Conservation (phyloP, 2,888 invertebrate species). For the Trilocha varians region DNA sequence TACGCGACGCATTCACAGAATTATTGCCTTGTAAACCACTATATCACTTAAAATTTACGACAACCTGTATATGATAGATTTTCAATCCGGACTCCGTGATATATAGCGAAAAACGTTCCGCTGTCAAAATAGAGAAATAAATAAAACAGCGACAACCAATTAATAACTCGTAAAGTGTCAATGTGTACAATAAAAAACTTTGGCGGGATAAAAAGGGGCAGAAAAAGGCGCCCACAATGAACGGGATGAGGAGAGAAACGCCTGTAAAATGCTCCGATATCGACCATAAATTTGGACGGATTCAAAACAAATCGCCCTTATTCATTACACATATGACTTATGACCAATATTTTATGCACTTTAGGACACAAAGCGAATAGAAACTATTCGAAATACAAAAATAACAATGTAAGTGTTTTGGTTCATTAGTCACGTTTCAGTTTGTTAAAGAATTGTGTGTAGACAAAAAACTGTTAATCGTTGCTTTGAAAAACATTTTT, state of each 20-base stretch:
- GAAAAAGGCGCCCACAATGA: constrained; percentile 67
- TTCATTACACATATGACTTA: constrained; percentile 73
- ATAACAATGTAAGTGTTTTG: constrained; percentile 42
- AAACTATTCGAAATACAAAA: constrained; percentile 32
- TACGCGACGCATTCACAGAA: constrained; percentile 61
- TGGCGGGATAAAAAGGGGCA: constrained; percentile 53
- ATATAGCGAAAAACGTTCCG: constrained; percentile 63
- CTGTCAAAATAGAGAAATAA: constrained; percentile 73
- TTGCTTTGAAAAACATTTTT: constrained; percentile 21
- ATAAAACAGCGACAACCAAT: constrained; percentile 71
- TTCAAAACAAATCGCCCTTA: constrained; percentile 74
- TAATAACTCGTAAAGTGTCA: constrained; percentile 74
- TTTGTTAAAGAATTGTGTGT: constrained; percentile 9
- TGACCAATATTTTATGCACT: constrained; percentile 59
- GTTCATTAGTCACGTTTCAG: constrained; percentile 63
- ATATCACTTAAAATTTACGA: constrained; percentile 71
- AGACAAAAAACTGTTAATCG: constrained; percentile 19
- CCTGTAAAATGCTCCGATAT: constrained; percentile 64
- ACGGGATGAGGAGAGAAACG: constrained; percentile 61
- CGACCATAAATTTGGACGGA: constrained; percentile 68
- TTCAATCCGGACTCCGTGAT: constrained; percentile 67
- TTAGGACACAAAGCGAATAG: constrained; percentile 51
- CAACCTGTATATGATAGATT: constrained; percentile 73
- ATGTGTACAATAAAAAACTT: constrained; percentile 62
- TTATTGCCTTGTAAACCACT: constrained; percentile 70